A percentile compares a stretch with the other conserved stretches of the same genome.
Conservation (phyloP, 2,113 vertebrate genomes). For the rabbit (Oryctolagus cuniculus) region mOryCun1.1 NC_091434.1:161345501-161346000, state of each 20-base stretch:
- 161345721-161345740: conserved; percentile 9
- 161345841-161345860: conserved; percentile 47
- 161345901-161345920: not conserved
- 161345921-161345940: not conserved
- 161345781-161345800: not conserved
- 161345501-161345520: not conserved
- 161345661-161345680: not conserved
- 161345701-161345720: not conserved
- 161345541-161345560: not conserved
- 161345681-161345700: not conserved
- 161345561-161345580: not conserved
- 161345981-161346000: not conserved
- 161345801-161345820: conserved; percentile 24
- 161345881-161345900: not conserved
- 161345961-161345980: not conserved
- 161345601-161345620: not conserved
- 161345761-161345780: not conserved
- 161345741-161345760: not conserved
- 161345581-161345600: not conserved
- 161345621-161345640: not conserved
- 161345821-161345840: not conserved
- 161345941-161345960: not conserved
- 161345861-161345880: not conserved
- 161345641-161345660: not conserved
- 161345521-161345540: not conserved